Evolutionary conservation across 2,797 vertebrate species (phyloP).

Genomic region (Chaunax sp.): DNA sequence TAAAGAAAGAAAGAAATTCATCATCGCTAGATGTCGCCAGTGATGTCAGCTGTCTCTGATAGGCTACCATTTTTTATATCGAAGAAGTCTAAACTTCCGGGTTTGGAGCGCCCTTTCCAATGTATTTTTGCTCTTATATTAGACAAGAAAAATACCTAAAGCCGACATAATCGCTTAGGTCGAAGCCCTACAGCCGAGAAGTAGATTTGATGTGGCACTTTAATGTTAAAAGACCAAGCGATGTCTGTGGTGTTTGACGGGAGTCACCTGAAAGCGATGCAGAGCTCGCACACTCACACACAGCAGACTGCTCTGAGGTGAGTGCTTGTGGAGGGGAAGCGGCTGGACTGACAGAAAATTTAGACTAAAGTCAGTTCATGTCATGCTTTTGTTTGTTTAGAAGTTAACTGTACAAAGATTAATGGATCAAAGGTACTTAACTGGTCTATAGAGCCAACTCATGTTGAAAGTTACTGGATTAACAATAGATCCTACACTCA

Average conservation of each 20-base stretch:
- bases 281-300: conserved; percentile 79
- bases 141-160: conserved; percentile 12
- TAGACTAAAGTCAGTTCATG: not conserved
- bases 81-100: conserved; percentile 73
- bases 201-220: conserved; percentile 62
- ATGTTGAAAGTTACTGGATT: not conserved
- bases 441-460: not conserved
- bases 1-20: too few relatives aligned
- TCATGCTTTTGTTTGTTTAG: not conserved
- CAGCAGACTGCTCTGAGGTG: conserved; percentile 79
- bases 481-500: not conserved
- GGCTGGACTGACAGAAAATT: not conserved
- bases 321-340: conserved; percentile 40
- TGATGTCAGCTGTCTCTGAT: not conserved
- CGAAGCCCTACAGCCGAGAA: not conserved
- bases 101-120: conserved; percentile 34
- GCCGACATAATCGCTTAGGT: not conserved
- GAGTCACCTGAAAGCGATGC: conserved; percentile 81
- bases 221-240: conserved; percentile 59
- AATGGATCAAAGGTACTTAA: fast-evolving
- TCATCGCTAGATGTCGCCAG: conserved; percentile 59
- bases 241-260: conserved; percentile 86
- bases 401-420: not conserved
- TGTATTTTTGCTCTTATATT: conserved; percentile 39
- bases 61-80: not conserved